Conservation (phyloP, 2,888 invertebrate genomes). For the Mimachlamys varia region DNA sequence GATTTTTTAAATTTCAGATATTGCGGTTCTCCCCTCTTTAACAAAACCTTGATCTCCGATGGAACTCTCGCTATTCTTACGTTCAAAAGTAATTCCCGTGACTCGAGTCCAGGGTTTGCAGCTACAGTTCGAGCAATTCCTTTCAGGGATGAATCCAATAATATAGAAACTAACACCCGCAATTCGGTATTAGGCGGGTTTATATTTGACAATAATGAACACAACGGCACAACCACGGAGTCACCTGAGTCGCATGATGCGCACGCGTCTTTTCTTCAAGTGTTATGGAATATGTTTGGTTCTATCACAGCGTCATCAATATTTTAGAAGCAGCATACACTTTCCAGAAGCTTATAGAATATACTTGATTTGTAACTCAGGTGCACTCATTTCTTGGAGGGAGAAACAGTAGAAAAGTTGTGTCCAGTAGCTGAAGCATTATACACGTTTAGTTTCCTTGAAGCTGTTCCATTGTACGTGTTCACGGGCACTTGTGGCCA, state of each 20-base stretch:
- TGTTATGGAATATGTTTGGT: neutral
- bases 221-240: neutral
- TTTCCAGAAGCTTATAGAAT: too few species aligned
- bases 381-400: too few species aligned
- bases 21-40: conserved; percentile 49
- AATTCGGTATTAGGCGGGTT: neutral
- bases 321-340: neutral
- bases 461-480: too few species aligned
- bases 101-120: conserved; percentile 42
- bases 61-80: conserved; percentile 50
- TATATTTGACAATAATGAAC: neutral
- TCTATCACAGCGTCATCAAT: neutral
- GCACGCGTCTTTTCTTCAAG: conserved; percentile 13
- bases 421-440: too few species aligned
- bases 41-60: conserved; percentile 51
- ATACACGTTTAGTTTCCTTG: too few species aligned
- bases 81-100: conserved; percentile 43
- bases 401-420: too few species aligned
- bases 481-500: too few species aligned
- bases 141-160: neutral
- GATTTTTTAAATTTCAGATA: conserved; percentile 49
- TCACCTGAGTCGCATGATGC: neutral
- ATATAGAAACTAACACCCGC: neutral
- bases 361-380: too few species aligned
- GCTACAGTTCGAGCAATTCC: neutral